Base-by-base conservation (phyloP, 2,888 invertebrate species). In the Aphelenchoides bicaudatus region DNA sequence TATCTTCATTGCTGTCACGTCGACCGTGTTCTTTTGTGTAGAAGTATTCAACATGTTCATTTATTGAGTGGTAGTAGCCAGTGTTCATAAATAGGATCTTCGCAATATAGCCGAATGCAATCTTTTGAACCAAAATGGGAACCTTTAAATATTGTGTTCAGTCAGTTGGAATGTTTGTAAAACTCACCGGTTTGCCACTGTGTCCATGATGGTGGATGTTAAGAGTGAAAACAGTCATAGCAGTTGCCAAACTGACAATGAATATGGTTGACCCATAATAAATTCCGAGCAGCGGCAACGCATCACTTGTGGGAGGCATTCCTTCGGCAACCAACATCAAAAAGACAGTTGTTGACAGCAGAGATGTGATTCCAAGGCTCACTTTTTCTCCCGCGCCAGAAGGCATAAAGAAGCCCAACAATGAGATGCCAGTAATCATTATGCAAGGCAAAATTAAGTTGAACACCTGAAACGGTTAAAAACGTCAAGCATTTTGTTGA, bases 381-480 rank as follows among this genome's bases (percentile, higher is more conserved):
- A 89, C 89, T 81, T 89, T 89, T 80, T 89, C 89, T 0, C 89
- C 89, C 2, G 88, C 88, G 79, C 89, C 89, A 39, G 88, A 88
- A 27, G 89, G 89, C 74, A 89, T 89, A 84, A 89, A 89, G 82
- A 89, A 89, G 58, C 89, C 88, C 70, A 89, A 83, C 49, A 89
- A 83, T 49, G 89, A 89, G 87, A 89, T 88, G 55, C 88, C 87
- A 79, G 88, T 88, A 79, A 89, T 89, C 47, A 89, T 85, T 55
- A 89, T 85, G 79, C 89, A 89, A 0, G 89, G 89, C 34, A 89
- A 83, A 62, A 89, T 89, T 46, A 89, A 83, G 79, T 89, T 89
- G 83, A 89, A 89, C 6, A 89, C 88, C 72, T 72, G 59, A 19
- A 64, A 43, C 23, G 3, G n/a, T n/a, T n/a, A n/a, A n/a, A n/a